phyloP scores from a whole-genome alignment of 2,113 vertebrate species.

The Pachypanchax playfairii region DNA sequence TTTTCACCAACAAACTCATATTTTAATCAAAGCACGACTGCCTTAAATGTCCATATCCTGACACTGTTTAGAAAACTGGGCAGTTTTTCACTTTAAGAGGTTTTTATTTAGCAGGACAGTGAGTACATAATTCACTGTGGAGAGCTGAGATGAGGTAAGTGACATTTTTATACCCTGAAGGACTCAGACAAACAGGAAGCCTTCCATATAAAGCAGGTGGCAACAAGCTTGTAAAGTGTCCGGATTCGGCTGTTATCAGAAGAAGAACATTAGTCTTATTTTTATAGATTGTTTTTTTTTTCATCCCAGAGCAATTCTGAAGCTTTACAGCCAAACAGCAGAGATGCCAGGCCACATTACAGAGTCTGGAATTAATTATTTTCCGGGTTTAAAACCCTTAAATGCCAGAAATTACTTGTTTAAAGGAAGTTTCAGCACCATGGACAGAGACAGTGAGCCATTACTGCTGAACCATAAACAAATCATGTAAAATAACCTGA shows the following conservation, averaged over 20 bases:
- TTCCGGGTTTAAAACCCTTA: neutral
- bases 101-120: neutral
- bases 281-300: too few relatives aligned
- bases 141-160: neutral
- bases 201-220: neutral
- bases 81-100: neutral
- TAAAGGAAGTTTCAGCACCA: constrained; percentile 16
- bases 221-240: neutral
- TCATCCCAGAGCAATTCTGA: neutral
- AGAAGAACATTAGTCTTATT: neutral
- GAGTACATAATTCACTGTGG: constrained; percentile 9
- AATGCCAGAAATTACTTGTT: neutral
- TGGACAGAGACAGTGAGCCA: neutral
- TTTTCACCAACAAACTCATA: neutral
- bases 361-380: neutral
- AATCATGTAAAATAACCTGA: too few relatives aligned
- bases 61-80: neutral
- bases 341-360: neutral
- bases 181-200: neutral
- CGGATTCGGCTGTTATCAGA: neutral
- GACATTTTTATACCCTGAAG: constrained; percentile 5
- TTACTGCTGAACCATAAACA: too few relatives aligned
- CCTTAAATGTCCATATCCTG: neutral
- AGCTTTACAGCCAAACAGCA: neutral
- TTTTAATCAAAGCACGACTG: neutral